Percentiles rank a stretch among this genome's conserved stretches.
These are phyloP conservation scores for Molanna angustata DNA, from an alignment of 2,888 invertebrate species.

Conservation along the genomic window DNA sequence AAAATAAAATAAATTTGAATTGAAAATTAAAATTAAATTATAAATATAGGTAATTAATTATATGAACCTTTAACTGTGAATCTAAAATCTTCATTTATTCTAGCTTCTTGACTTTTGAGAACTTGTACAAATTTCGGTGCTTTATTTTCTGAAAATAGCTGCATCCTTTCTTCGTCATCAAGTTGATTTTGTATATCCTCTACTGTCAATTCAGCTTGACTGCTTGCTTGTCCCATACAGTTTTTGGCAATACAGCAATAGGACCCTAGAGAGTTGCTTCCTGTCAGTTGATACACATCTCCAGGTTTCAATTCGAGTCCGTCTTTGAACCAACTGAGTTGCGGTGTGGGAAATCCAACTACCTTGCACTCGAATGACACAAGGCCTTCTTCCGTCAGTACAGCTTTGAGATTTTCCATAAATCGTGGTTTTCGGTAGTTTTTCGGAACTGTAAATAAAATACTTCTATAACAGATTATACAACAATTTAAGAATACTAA, in stretches of 20 bases:
- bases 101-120: slow-evolving; percentile 77
- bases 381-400: slow-evolving; percentile 86
- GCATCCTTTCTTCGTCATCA: slow-evolving; percentile 80
- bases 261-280: slow-evolving; percentile 84
- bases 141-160: slow-evolving; percentile 71
- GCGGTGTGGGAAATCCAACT: slow-evolving; percentile 86
- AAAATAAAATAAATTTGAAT: no score
- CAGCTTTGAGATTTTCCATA: slow-evolving; percentile 85
- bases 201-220: slow-evolving; percentile 82
- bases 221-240: slow-evolving; percentile 87
- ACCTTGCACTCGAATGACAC: slow-evolving; percentile 94
- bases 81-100: slow-evolving; percentile 77
- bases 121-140: slow-evolving; percentile 82
- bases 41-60: no score
- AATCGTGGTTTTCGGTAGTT: slow-evolving; percentile 87
- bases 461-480: background rate
- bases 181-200: slow-evolving; percentile 89
- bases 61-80: slow-evolving; percentile 75
- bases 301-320: slow-evolving; percentile 89
- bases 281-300: slow-evolving; percentile 88
- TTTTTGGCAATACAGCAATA: slow-evolving; percentile 88
- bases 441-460: slow-evolving; percentile 70
- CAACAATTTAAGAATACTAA: no score
- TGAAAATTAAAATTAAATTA: no score
- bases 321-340: slow-evolving; percentile 88